These are phyloP conservation scores for Entelurus aequoreus DNA, from an alignment of 2,113 vertebrate genomes.

Conservation along the genomic window DNA sequence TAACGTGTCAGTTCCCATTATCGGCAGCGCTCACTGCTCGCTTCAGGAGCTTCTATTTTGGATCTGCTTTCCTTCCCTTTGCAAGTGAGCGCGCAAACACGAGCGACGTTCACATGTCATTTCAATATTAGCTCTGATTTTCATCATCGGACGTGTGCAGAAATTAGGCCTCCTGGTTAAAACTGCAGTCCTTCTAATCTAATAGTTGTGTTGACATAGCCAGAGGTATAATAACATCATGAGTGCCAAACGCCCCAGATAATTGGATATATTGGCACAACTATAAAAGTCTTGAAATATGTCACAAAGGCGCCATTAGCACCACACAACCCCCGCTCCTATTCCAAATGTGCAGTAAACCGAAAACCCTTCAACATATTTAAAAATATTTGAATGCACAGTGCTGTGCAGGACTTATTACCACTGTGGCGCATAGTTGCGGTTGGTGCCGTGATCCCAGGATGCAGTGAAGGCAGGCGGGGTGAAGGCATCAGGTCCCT, in stretches of 20 bases:
- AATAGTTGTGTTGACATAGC: background rate
- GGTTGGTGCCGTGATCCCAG: too few relatives aligned
- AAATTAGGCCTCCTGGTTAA: slow-evolving; percentile 1
- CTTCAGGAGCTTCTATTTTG: slow-evolving; percentile 67
- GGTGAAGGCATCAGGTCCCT: too few relatives aligned
- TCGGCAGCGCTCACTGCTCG: slow-evolving; percentile 29
- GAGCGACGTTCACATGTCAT: slow-evolving; percentile 20
- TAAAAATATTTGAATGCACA: background rate
- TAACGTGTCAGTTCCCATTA: slow-evolving; percentile 60
- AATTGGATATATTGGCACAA: background rate
- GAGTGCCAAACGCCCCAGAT: background rate
- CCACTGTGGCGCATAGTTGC: too few relatives aligned
- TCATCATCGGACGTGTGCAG: background rate
- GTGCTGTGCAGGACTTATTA: background rate
- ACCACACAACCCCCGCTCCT: background rate
- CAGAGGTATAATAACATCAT: background rate
- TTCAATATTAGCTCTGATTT: slow-evolving; percentile 16
- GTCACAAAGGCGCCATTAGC: background rate
- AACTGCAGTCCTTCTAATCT: background rate
- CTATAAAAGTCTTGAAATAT: background rate
- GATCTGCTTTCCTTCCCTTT: slow-evolving; percentile 33
- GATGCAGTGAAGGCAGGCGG: too few relatives aligned
- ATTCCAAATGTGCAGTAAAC: too few relatives aligned
- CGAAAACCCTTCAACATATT: too few relatives aligned
- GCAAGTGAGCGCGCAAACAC: slow-evolving; percentile 24